phyloP scores from a whole-genome alignment of 2,113 vertebrate species.

The Notechis scutatus region DNA sequence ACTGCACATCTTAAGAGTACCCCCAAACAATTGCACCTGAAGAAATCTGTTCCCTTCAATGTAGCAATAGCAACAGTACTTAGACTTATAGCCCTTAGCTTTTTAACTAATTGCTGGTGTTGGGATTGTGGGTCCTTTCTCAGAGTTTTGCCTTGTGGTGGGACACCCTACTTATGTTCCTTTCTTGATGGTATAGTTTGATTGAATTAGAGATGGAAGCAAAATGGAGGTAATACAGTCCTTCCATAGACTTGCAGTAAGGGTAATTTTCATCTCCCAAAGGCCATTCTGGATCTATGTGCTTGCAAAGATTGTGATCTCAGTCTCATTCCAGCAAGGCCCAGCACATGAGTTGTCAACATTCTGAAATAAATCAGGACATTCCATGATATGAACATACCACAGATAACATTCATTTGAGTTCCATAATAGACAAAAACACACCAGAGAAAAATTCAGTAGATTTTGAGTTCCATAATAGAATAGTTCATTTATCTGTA shows the following conservation, averaged over 20 bases:
- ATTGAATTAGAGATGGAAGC: neutral
- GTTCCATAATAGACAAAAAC: neutral
- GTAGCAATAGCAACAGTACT: no score
- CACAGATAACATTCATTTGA: neutral
- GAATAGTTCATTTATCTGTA: neutral
- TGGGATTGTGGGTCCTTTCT: neutral
- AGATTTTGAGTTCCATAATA: neutral
- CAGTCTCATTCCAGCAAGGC: neutral
- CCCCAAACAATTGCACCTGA: neutral
- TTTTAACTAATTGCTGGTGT: neutral
- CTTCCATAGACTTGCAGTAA: neutral
- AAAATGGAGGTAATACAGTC: neutral
- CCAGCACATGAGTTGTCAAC: neutral
- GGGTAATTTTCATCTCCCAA: neutral
- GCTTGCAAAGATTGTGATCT: neutral
- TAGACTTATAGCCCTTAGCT: neutral
- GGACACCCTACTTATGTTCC: neutral
- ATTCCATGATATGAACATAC: neutral
- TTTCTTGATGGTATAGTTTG: neutral
- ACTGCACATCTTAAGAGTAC: neutral
- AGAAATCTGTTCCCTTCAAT: neutral
- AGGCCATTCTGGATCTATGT: neutral
- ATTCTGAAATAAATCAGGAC: neutral
- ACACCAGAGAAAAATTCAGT: neutral
- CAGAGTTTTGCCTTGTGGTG: neutral